phyloP scores from a whole-genome alignment of 2,113 vertebrate genomes.

The Hippocampus abdominalis region DNA sequence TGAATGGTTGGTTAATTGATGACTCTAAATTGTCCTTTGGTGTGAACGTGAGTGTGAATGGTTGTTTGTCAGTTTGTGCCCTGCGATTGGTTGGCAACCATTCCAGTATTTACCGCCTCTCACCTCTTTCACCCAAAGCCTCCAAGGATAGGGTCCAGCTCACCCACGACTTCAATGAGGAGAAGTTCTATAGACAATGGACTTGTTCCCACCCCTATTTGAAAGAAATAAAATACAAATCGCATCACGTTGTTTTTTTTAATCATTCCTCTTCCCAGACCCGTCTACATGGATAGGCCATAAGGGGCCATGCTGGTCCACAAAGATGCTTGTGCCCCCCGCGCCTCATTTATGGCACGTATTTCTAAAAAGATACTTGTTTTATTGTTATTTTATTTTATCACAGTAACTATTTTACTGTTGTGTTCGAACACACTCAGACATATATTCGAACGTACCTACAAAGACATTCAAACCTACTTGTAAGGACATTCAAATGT shows the following conservation, averaged over 20 bases:
- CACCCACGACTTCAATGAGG: neutral
- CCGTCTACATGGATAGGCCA: no score
- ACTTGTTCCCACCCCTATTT: neutral
- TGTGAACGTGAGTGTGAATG: neutral
- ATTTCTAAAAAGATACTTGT: no score
- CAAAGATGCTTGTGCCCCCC: no score
- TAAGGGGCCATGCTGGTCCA: no score
- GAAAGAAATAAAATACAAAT: neutral
- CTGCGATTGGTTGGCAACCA: neutral
- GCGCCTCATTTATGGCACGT: no score
- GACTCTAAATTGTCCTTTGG: neutral
- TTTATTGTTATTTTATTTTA: no score
- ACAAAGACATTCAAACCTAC: no score
- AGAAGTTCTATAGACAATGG: neutral
- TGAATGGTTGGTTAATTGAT: no score
- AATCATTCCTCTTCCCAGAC: conserved; percentile 14
- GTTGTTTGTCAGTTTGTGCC: neutral
- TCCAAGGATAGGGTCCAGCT: neutral
- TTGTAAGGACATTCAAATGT: no score
- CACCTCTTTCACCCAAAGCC: neutral
- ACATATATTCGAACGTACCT: no score
- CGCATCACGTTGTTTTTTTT: conserved; percentile 16
- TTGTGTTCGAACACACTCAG: no score
- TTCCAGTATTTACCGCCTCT: neutral
- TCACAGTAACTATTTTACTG: no score